Base-by-base conservation (phyloP, 2,797 vertebrate species). In the Scarus forsteni region DNA sequence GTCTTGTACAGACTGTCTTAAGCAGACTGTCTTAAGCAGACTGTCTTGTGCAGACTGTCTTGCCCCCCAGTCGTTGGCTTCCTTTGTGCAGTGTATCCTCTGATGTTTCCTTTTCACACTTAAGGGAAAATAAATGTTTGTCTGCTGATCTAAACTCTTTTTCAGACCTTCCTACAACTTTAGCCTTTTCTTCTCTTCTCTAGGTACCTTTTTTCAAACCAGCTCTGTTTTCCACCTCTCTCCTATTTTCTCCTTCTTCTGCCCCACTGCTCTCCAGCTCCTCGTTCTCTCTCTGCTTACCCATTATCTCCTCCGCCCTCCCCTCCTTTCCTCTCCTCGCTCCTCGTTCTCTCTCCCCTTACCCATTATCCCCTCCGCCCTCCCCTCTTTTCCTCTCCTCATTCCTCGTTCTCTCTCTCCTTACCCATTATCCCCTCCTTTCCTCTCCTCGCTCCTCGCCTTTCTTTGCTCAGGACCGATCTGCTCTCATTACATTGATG, bases 401-500 rank as follows among this genome's bases (percentile, higher is more conserved):
- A n/a, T n/a, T 64, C 50, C 68, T 52, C 14, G 39, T 49, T 43
- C 69, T 67, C 42, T 51, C 36, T 54, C n/a, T 70, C 15, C 61
- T 13, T 8, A 73, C 45, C 58, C 76, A 64, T 77, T 60, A 62
- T 16, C 10, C 59, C 18, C 36, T 55, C 50, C 49, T 60, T 18
- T 14, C 13, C 60, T 57, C 60, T 51, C 11, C 50, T 49, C 53
- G 51, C 60, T 61, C 60, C 60, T 68, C 61, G 55, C 53, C 69
- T 39, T 70, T 73, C 81, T 77, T 79, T 75, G 67, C 68, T 74
- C 72, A 69, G 86, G 74, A 91, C 80, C 60, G 79, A 89, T 92
- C 84, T 86, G 78, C 87, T 92, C 88, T 92, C 87, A 92, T 94
- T 93, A 92, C 84, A 75, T 56, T 88, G 90, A 92, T 92, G 89